Evolutionary conservation across 2,113 vertebrate species (phyloP).

Genomic region (Sinosuthora webbiana): DNA sequence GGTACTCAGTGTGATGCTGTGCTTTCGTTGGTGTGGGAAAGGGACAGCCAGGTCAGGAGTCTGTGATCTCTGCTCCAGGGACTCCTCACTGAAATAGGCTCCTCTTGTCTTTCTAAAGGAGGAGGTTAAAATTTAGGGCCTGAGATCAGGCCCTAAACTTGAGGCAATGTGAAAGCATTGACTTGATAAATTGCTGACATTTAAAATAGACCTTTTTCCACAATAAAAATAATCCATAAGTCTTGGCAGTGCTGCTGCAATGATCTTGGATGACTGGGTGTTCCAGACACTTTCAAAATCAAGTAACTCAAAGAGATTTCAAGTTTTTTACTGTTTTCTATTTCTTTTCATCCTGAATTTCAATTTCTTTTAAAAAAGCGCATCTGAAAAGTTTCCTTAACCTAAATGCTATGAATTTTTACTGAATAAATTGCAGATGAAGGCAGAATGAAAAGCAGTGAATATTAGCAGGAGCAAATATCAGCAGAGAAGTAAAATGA

Average conservation of each 20-base stretch:
- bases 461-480: neutral
- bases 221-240: neutral
- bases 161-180: neutral
- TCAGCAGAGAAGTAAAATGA: neutral
- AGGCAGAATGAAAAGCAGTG: neutral
- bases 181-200: neutral
- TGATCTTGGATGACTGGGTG: neutral
- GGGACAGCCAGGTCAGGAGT: neutral
- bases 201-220: neutral
- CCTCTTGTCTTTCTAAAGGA: neutral
- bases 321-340: neutral
- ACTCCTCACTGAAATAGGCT: neutral
- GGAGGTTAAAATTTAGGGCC: neutral
- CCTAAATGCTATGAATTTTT: neutral
- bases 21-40: rapidly evolving
- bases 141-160: neutral
- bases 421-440: neutral
- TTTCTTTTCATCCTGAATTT: neutral
- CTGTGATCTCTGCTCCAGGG: neutral
- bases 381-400: neutral
- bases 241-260: neutral
- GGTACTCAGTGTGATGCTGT: neutral
- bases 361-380: neutral
- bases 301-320: neutral
- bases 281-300: neutral